A percentile compares a stretch with the other conserved stretches of the same genome.
These are phyloP conservation scores for Dione vanillae DNA, from an alignment of 2,888 invertebrate genomes.

Conservation along the genomic window DNA sequence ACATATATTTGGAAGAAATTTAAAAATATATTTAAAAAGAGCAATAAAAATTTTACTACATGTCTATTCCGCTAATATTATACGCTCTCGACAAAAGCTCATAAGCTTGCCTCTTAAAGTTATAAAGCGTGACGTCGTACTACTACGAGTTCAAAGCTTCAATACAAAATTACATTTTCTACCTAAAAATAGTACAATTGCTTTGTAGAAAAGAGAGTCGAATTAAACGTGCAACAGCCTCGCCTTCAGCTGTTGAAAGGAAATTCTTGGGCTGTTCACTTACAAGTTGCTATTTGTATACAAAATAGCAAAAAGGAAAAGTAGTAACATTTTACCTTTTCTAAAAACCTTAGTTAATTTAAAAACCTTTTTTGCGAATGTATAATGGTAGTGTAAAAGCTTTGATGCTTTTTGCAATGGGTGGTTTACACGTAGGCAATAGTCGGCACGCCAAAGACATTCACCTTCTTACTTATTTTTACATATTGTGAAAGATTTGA, in stretches of 20 bases:
- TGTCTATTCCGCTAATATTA: background rate
- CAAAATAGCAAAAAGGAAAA: slow-evolving; percentile 19
- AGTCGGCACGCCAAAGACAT: slow-evolving; percentile 3
- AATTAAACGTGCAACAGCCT: background rate
- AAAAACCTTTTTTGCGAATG: slow-evolving; percentile 10
- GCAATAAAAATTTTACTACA: background rate
- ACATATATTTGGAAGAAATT: no score
- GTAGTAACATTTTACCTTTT: slow-evolving; percentile 1
- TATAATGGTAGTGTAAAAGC: background rate
- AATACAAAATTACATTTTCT: background rate
- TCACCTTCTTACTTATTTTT: background rate
- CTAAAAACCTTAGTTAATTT: slow-evolving; percentile 14
- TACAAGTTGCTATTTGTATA: background rate
- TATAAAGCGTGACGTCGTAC: background rate
- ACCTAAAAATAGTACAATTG: slow-evolving; percentile 16
- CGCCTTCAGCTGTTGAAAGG: slow-evolving; percentile 13
- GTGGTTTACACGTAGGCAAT: slow-evolving; percentile 1
- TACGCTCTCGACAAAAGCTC: background rate
- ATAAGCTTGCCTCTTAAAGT: background rate
- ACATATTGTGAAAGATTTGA: background rate
- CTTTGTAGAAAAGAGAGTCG: background rate
- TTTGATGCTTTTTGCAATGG: slow-evolving; percentile 7
- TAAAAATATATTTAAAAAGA: background rate
- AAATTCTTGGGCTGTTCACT: slow-evolving; percentile 16
- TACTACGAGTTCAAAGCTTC: background rate